Conservation (phyloP, 2,888 invertebrate genomes). For the Ischnus inquisitorius region DNA sequence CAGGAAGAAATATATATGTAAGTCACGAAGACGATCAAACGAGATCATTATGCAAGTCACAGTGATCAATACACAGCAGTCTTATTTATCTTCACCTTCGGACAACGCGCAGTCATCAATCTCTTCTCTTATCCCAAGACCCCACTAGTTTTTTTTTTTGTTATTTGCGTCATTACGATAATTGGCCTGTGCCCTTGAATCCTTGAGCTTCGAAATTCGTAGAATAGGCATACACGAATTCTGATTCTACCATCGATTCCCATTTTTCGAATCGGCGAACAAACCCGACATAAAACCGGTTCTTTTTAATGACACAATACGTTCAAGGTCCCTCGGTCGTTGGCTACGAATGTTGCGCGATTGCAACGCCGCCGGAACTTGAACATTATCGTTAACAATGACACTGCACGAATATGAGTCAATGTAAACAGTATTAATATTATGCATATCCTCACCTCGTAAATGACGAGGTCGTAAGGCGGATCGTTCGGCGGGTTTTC, state of each 20-base stretch:
- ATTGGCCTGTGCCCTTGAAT: neutral
- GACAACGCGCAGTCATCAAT: neutral
- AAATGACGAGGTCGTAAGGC: conserved; percentile 75
- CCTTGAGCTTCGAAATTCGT: conserved; percentile 29
- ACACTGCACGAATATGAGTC: neutral
- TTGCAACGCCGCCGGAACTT: neutral
- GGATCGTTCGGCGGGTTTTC: conserved; percentile 73
- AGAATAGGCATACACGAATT: neutral
- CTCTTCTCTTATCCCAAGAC: no score
- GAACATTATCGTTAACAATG: neutral
- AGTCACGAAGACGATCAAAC: no score
- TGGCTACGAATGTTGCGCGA: no score
- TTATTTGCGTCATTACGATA: neutral
- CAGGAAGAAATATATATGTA: no score
- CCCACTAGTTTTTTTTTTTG: neutral
- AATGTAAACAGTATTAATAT: neutral
- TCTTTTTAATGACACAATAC: conserved; percentile 44
- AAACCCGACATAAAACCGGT: conserved; percentile 42
- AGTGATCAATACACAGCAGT: neutral
- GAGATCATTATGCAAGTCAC: conserved; percentile 14
- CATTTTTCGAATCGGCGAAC: neutral
- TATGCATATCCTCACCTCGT: conserved; percentile 71
- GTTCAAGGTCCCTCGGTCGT: neutral
- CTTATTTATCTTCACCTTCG: neutral
- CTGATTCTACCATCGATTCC: neutral